Conservation (phyloP, 2,888 invertebrate genomes). For the Caenorhabditis macrosperma region DNA sequence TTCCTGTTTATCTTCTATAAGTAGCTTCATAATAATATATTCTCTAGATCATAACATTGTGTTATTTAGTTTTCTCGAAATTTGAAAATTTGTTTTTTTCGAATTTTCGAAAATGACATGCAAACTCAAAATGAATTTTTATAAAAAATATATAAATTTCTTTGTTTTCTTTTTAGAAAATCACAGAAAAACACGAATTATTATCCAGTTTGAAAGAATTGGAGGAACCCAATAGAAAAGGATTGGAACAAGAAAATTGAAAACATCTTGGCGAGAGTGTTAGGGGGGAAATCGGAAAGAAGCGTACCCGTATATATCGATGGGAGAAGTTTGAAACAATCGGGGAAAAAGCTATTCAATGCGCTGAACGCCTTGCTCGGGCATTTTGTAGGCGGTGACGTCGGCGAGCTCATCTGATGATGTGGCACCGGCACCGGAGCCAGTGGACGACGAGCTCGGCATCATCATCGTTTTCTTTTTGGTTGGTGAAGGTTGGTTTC, state of each 20-base stretch:
- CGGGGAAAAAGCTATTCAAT: slow-evolving; percentile 61
- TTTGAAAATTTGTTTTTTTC: no score
- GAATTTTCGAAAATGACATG: no score
- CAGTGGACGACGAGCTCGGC: slow-evolving; percentile 27
- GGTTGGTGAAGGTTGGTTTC: slow-evolving; percentile 26
- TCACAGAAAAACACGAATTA: neutral
- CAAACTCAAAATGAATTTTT: no score
- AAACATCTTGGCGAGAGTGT: no score
- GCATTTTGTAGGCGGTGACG: slow-evolving; percentile 71
- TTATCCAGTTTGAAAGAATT: neutral
- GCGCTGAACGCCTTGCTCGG: slow-evolving; percentile 70
- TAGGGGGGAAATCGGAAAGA: neutral
- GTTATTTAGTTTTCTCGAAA: no score
- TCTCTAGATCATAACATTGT: no score
- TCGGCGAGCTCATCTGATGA: slow-evolving; percentile 62
- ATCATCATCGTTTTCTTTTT: slow-evolving; percentile 60
- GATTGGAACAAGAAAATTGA: no score
- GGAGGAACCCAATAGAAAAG: neutral
- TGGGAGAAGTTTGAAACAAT: neutral
- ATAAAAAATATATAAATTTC: no score
- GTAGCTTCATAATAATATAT: no score
- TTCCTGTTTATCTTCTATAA: no score
- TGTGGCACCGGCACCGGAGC: slow-evolving; percentile 27
- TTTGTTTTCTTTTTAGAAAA: neutral
- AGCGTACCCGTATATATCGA: neutral